Evolutionary conservation across 2,797 vertebrate genomes (phyloP), one percentile per base, ranked within the genome.

Genomic region (Nothura maculosa): DNA sequence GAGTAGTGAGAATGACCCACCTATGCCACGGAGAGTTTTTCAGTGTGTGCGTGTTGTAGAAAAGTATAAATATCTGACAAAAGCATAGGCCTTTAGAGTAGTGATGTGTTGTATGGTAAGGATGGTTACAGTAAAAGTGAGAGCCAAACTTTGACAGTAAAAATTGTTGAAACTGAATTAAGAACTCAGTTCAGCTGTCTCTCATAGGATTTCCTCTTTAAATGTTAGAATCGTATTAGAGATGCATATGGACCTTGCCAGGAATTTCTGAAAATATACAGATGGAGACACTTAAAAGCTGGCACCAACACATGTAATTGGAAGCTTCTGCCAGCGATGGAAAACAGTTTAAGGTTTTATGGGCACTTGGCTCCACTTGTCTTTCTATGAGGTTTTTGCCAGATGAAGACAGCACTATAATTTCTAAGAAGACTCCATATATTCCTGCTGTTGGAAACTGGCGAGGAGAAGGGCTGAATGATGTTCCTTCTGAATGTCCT

Each of bases 401-500:
- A 36, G 62, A 38, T 36, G 5, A 43, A 45, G 30, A 63, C 8
- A 1, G 2, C 14, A 32, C 6, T 32, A 12, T 1, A 42, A 34
- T 25, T 78, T 84, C 22, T 74, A 21, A 43, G 38, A 58, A 69
- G 24, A 45, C 12, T 79, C 40, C 38, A 10, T 13, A 43, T 17
- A 90, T 5, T 43, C 7, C 18, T 50, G 9, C 32, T 10, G 1
- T 28, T 32, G 27, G 34, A 83, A 90, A 30, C 2, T 70, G 7
- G 12, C 40, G 6, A 25, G 7, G 5, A 17, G 2, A 79, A 47
- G 5, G 34, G 12, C 14, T 60, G 19, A 6, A 52, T 45, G 4
- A 3, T 47, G 3, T 1, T 3, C 1, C 2, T 36, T 3, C 0
- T 32, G 12, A 47, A 48, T 25, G 43, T 24, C 16, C 2, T 34